phyloP scores from a whole-genome alignment of 2,888 invertebrate species.

The Liposcelis brunnea region DNA sequence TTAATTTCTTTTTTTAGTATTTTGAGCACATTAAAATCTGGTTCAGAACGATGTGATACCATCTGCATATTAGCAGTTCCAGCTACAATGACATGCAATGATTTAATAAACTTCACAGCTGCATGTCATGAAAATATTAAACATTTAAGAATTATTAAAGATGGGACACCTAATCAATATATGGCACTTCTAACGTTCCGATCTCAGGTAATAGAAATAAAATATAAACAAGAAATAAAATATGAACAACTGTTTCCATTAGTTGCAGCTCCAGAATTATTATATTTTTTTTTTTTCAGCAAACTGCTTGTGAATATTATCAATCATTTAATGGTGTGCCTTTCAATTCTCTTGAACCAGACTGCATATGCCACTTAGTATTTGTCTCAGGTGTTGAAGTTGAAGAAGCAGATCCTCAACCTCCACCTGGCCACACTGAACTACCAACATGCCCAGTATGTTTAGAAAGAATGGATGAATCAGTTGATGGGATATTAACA shows the following conservation, averaged over 20 bases:
- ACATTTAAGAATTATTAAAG: slow-evolving; percentile 78
- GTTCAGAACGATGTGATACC: slow-evolving; percentile 54
- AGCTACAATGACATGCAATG: slow-evolving; percentile 78
- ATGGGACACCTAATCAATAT: slow-evolving; percentile 88
- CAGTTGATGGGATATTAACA: slow-evolving; percentile 90
- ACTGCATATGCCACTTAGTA: slow-evolving; percentile 79
- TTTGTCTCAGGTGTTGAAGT: slow-evolving; percentile 89
- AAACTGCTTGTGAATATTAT: slow-evolving; percentile 81
- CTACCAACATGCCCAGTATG: slow-evolving; percentile 95
- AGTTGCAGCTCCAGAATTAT: not conserved
- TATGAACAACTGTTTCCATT: not conserved
- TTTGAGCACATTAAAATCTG: slow-evolving; percentile 48
- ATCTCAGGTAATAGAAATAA: slow-evolving; percentile 14
- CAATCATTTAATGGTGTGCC: slow-evolving; percentile 79
- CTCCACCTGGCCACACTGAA: slow-evolving; percentile 72
- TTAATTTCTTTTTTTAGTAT: slow-evolving; percentile 34
- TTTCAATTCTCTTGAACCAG: slow-evolving; percentile 86
- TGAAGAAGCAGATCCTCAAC: slow-evolving; percentile 43
- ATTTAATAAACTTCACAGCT: slow-evolving; percentile 83
- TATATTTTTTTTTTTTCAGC: slow-evolving; percentile 27
- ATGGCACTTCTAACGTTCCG: slow-evolving; percentile 84
- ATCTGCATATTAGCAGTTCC: slow-evolving; percentile 82
- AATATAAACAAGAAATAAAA: not conserved
- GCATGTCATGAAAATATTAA: slow-evolving; percentile 82
- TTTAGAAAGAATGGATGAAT: slow-evolving; percentile 95